Evolutionary conservation across 1,140 invertebrate genomes (phyloP).

Genomic region (Steinernema khuongi): DNA sequence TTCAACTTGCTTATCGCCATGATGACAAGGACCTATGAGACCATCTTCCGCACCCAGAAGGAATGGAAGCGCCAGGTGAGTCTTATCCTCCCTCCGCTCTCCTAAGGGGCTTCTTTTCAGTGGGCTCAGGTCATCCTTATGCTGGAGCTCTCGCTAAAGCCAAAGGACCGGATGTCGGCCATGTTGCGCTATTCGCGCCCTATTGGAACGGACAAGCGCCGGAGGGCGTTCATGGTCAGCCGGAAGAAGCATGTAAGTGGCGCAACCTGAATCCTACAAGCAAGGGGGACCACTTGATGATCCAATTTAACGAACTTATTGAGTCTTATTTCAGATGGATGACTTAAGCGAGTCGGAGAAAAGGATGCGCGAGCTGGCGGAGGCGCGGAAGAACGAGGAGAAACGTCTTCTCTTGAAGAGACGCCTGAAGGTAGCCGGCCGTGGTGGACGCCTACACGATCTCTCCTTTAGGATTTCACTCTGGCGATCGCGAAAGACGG

Average conservation of each 20-base stretch:
- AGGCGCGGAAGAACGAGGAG: not conserved
- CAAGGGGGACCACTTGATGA: not conserved
- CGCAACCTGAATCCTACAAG: not conserved
- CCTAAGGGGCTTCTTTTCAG: too few species aligned
- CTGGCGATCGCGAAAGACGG: not conserved
- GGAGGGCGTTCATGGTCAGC: conserved; percentile 1
- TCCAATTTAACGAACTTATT: too few species aligned
- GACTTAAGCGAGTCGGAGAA: not conserved
- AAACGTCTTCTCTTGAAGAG: not conserved
- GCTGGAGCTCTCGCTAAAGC: conserved; percentile 85
- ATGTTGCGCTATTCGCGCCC: conserved; percentile 87
- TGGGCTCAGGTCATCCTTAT: conserved; percentile 95
- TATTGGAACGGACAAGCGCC: conserved; percentile 74
- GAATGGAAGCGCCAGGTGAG: conserved; percentile 91
- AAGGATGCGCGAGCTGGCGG: not conserved
- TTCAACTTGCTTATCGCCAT: conserved; percentile 99
- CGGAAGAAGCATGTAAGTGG: not conserved
- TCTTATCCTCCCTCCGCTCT: too few species aligned
- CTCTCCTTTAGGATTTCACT: not conserved
- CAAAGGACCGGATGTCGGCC: conserved; percentile 75
- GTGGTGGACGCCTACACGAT: not conserved
- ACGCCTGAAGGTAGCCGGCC: not conserved
- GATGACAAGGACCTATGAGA: conserved; percentile 98
- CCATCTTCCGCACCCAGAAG: conserved; percentile 87
- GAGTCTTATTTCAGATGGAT: not conserved